Evolutionary conservation across 2,113 vertebrate species (phyloP), one percentile per base, ranked within the genome.

Genomic region (Saimiri boliviensis): DNA sequence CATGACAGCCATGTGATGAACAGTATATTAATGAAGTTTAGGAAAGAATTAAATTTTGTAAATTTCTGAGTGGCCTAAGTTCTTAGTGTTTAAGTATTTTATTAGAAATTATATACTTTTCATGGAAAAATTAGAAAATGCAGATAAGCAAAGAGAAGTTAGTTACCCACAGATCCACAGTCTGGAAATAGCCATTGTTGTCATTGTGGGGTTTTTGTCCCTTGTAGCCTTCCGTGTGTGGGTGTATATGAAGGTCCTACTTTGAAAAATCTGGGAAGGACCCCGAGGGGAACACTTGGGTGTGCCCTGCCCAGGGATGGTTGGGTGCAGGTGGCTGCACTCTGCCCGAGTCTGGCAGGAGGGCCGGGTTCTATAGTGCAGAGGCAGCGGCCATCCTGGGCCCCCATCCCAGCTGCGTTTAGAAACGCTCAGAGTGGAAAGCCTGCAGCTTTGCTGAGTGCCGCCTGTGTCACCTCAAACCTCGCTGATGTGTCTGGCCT

Each of bases 391-490:
- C 56, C 0, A 0, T 13, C n/a, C 37, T 1, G 25, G 79, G 71
- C 84, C 42, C 12, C 8, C 12, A 0, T 11, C 8, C 23, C 68
- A 19, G 37, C 40, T 40, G 8, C 8, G 1, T 20, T 13, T 7
- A 1, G 94, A 11, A n/a, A 25, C 1, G 4, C 20, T 12, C 10
- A 12, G 68, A 2, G 2, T 0, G 40, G 47, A 7, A 4, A 37
- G 30, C 74, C 52, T 0, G 4, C 2, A 35, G 37, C 42, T 42
- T 27, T 8, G 3, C 76, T 21, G 49, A 52, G 66, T 56, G 25
- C 79, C 0, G 49, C 0, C 0, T 8, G 1, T 1, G n/a, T 74
- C 47, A 0, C 74, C 27, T 0, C 0, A 42, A 27, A 54, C 5
- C 4, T 20, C 2, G 0, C 0, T 80, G 63, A 63, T 14, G 0